Base-by-base conservation (phyloP, 2,888 invertebrate genomes). In the Peribatodes rhomboidaria region DNA sequence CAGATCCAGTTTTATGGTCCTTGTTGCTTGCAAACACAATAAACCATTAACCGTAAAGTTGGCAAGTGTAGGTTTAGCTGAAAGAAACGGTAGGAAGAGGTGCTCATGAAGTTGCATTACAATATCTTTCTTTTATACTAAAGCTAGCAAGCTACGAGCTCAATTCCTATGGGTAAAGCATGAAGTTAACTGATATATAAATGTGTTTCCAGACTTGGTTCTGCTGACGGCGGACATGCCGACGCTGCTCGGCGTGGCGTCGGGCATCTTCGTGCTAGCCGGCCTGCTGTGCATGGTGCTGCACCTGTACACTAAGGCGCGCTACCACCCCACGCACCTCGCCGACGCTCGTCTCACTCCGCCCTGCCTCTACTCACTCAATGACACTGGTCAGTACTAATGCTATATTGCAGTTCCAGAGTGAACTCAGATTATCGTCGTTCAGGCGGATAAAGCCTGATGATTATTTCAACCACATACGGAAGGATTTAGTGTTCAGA, bases 211-310 rank as follows among this genome's bases (percentile, higher is more conserved):
- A 97, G 97, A 97, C 93, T 90, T 97, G 90, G 96, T 96, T 83
- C 94, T 96, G 94, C 95, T 97, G 94, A 95, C 96, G 80, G 96
- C 97, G 75, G 97, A 98, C 93, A 94, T 98, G 89, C 97, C 97
- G 83, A 97, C 98, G 77, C 94, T 98, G 81, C 94, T 98, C 82
- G 97, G 97, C 74, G 97, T 98, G 72, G 95, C 96, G 81, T 96
- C 97, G 74, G 98, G 98, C 71, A 96, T 98, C 85, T 97, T 97
- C 77, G 95, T 98, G 82, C 94, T 98, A 81, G 97, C 96, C 39
- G 98, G 96, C 54, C 94, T 98, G 76, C 96, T 98, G 80, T 98
- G 98, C 92, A 97, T 98, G 94, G 98, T 98, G 77, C 94, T 98
- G 80, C 97, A 97, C 85, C 94, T 98, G 77, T 98, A 98, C 92